Evolutionary conservation across 2,113 vertebrate genomes (phyloP).

Genomic region (Microtus oregoni): DNA sequence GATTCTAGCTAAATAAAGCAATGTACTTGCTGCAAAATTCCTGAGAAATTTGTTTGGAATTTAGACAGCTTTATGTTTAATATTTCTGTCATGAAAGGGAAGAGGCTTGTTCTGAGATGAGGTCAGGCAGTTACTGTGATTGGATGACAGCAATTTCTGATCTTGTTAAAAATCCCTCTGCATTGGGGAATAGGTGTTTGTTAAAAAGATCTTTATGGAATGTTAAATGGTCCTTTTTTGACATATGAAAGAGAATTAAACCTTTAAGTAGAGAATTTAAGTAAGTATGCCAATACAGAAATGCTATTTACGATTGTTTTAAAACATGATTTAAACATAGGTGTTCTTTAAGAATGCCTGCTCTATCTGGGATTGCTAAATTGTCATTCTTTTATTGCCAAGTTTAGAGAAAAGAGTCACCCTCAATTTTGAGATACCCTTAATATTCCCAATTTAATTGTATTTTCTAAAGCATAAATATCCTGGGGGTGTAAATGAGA

Average conservation of each 20-base stretch:
- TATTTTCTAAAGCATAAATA: conserved; percentile 2
- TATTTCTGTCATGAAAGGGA: neutral
- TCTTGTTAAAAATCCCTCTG: neutral
- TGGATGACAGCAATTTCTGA: neutral
- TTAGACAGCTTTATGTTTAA: neutral
- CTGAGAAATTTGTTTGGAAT: conserved; percentile 33
- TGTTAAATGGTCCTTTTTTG: neutral
- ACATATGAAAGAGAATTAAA: neutral
- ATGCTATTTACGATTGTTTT: neutral
- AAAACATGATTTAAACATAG: neutral
- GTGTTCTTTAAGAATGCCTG: neutral
- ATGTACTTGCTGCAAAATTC: neutral
- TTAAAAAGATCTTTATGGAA: neutral
- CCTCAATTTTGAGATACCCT: neutral
- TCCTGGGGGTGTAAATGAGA: neutral
- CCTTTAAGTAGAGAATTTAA: neutral
- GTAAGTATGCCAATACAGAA: neutral
- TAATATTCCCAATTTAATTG: neutral
- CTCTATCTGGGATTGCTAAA: neutral
- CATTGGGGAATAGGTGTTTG: neutral
- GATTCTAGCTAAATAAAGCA: neutral
- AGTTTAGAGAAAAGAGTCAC: neutral
- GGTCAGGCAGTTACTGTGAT: neutral
- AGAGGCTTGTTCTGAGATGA: neutral
- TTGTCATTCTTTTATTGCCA: neutral